These are phyloP conservation scores for Petrolisthes manimaculis DNA, from an alignment of 2,888 invertebrate genomes.

Conservation along the genomic window DNA sequence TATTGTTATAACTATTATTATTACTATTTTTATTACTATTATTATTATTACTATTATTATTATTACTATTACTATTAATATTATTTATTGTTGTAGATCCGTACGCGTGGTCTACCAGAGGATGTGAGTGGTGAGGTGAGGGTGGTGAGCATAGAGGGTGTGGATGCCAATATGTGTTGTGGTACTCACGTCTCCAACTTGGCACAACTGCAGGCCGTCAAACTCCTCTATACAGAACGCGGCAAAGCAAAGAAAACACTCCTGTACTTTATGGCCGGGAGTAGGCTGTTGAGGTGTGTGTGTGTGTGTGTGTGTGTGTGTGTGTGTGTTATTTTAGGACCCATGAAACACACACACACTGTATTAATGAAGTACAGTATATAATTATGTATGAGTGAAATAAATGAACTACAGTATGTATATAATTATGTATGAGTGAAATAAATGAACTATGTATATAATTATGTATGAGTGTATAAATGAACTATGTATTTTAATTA, in stretches of 20 bases:
- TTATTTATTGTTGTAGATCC: constrained; percentile 72
- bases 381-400: background rate
- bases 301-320: background rate
- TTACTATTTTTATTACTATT: too few species aligned
- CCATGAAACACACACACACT: too few species aligned
- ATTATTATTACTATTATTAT: too few species aligned
- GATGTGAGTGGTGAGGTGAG: constrained; percentile 83
- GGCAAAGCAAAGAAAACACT: constrained; percentile 77
- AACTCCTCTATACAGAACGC: constrained; percentile 78
- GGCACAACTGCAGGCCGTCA: constrained; percentile 74
- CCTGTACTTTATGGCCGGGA: constrained; percentile 79
- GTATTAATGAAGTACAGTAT: too few species aligned
- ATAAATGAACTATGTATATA: background rate
- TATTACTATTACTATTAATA: too few species aligned
- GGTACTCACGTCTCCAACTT: constrained; percentile 87
- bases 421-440: background rate
- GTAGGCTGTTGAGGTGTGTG: constrained; percentile 74
- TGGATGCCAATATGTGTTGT: constrained; percentile 88
- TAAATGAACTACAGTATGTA: background rate
- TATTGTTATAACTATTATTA: too few species aligned
- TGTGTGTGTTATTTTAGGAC: too few species aligned
- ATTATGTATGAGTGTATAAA: background rate
- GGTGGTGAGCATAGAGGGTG: constrained; percentile 80
- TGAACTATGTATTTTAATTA: background rate
- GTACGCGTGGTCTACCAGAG: constrained; percentile 81